These are phyloP conservation scores for Scatophagus argus DNA, from an alignment of 2,113 vertebrate genomes.

Conservation along the genomic window DNA sequence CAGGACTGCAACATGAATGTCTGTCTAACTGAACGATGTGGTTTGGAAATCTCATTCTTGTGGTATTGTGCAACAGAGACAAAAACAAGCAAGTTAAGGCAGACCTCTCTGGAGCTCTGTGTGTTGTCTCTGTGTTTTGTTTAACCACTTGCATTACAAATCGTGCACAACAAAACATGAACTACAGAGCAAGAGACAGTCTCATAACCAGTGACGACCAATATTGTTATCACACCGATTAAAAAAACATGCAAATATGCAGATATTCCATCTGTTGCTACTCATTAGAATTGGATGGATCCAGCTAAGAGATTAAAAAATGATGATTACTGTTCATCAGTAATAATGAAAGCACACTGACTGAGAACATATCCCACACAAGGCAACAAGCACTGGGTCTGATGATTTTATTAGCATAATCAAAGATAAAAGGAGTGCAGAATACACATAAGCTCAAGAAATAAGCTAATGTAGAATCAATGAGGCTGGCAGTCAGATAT, in stretches of 20 bases:
- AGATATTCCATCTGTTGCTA: constrained; percentile 67
- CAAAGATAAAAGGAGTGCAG: constrained; percentile 46
- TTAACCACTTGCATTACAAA: constrained; percentile 8
- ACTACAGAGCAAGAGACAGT: constrained; percentile 26
- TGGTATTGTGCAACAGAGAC: constrained; percentile 36
- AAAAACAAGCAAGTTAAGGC: constrained; percentile 38
- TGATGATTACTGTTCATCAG: constrained; percentile 70
- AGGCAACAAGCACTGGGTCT: constrained; percentile 36
- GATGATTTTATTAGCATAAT: constrained; percentile 72
- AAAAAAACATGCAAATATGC: constrained; percentile 68
- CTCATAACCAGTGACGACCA: constrained; percentile 45
- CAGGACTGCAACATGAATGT: constrained; percentile 7
- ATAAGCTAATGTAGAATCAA: constrained; percentile 69
- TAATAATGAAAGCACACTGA: constrained; percentile 62
- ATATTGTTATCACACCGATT: constrained; percentile 54
- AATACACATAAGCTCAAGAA: constrained; percentile 45
- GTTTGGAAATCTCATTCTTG: neutral
- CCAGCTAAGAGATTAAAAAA: constrained; percentile 66
- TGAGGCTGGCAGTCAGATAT: constrained; percentile 70
- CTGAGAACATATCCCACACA: constrained; percentile 53
- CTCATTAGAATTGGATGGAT: constrained; percentile 69
- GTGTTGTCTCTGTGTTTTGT: neutral
- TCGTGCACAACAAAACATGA: constrained; percentile 8
- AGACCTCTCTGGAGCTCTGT: neutral
- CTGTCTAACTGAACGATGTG: constrained; percentile 4